Conservation (phyloP, 2,113 vertebrate genomes). For the Mesitornis unicolor region DNA sequence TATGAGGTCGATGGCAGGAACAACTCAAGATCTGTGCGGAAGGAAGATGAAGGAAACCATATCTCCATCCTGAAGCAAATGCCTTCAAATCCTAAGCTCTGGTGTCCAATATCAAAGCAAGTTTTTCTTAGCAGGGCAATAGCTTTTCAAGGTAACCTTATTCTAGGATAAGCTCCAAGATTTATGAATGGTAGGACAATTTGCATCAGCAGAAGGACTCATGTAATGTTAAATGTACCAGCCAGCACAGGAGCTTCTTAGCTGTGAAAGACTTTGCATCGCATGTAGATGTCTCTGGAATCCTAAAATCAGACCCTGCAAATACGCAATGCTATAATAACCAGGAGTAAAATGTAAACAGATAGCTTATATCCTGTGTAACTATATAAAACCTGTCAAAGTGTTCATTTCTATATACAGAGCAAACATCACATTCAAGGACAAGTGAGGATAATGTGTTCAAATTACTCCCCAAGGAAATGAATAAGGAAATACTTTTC, state of each 20-base stretch:
- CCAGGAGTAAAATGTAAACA: constrained; percentile 55
- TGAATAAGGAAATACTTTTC: constrained; percentile 54
- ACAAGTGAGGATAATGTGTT: constrained; percentile 46
- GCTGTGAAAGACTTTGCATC: constrained; percentile 35
- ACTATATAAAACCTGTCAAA: constrained; percentile 62
- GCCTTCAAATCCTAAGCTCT: neutral
- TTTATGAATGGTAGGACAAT: neutral
- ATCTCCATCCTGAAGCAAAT: neutral
- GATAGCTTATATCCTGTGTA: constrained; percentile 67
- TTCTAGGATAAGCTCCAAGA: neutral
- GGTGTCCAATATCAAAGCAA: neutral
- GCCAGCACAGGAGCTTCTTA: neutral
- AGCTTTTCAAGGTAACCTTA: neutral
- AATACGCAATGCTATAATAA: constrained; percentile 23
- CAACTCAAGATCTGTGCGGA: neutral
- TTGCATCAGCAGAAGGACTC: neutral
- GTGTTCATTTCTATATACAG: constrained; percentile 54
- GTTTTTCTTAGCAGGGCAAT: neutral
- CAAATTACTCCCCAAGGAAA: constrained; percentile 63
- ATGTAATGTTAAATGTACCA: neutral
- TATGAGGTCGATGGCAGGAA: neutral
- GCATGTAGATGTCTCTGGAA: neutral
- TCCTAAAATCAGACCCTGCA: neutral
- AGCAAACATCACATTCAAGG: constrained; percentile 56
- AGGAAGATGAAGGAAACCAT: neutral